phyloP scores from a whole-genome alignment of 2,797 vertebrate species.

The Tympanoctomys barrerae region DNA sequence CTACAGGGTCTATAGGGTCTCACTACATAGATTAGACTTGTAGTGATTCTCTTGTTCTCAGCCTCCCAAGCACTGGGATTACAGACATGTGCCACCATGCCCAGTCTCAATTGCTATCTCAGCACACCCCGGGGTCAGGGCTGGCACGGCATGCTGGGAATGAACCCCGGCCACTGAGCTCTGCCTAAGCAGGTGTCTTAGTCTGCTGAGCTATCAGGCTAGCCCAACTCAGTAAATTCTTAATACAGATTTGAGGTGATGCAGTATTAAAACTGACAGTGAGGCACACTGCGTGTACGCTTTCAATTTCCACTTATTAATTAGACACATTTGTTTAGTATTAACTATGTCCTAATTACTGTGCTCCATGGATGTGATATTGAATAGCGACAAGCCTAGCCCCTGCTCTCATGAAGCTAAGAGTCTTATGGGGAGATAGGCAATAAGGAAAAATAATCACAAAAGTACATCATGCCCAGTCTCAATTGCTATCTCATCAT shows the following conservation, averaged over 20 bases:
- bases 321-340: not conserved
- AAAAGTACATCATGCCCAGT: not conserved
- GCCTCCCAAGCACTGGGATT: too few species aligned
- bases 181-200: too few species aligned
- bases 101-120: too few species aligned
- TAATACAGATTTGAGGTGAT: not conserved
- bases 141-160: too few species aligned
- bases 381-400: not conserved
- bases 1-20: too few species aligned
- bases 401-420: not conserved
- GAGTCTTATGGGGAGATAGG: not conserved
- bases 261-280: not conserved
- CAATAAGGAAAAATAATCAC: not conserved
- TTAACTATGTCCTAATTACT: not conserved
- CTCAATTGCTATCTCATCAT: not conserved
- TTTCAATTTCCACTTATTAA: not conserved
- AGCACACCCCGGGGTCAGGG: too few species aligned
- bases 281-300: not conserved
- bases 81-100: too few species aligned
- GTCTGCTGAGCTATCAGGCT: too few species aligned
- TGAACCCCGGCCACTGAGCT: too few species aligned
- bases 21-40: too few species aligned
- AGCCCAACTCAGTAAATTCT: not conserved
- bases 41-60: too few species aligned
- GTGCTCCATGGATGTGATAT: not conserved